These are phyloP conservation scores for Cossypha caffra DNA, from an alignment of 2,797 vertebrate species.

Conservation along the genomic window DNA sequence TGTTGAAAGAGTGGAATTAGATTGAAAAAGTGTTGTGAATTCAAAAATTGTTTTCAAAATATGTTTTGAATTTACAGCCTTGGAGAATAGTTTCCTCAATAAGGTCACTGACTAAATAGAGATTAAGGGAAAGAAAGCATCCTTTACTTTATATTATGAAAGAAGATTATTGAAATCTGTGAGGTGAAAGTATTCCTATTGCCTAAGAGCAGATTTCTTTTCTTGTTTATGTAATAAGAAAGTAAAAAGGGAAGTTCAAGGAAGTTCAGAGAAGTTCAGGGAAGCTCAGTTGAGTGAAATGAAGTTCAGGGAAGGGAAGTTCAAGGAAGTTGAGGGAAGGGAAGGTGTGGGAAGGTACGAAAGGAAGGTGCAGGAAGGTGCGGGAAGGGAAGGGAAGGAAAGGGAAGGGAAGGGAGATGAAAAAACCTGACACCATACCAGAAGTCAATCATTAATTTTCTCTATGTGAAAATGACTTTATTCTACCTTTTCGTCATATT, in stretches of 20 bases:
- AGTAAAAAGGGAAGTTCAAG: not conserved
- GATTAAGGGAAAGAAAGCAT: not conserved
- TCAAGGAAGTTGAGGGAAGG: too few relatives aligned
- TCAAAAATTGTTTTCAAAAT: not conserved
- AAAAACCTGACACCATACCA: not conserved
- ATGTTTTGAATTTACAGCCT: not conserved
- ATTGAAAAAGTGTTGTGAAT: not conserved
- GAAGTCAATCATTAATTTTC: not conserved
- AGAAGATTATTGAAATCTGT: not conserved
- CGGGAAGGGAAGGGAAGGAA: not conserved
- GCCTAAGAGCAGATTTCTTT: not conserved
- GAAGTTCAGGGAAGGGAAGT: not conserved
- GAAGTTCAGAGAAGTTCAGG: not conserved
- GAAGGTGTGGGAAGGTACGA: too few relatives aligned
- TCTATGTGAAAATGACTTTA: not conserved
- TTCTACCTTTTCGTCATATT: not conserved
- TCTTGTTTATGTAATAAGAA: not conserved
- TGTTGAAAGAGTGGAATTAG: accelerated
- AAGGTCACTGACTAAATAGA: not conserved
- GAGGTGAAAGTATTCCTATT: not conserved
- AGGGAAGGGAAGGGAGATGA: too few relatives aligned
- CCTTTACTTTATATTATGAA: not conserved
- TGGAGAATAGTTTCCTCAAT: not conserved
- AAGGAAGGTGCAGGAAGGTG: too few relatives aligned
- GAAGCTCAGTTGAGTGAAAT: not conserved